Conservation (phyloP, 2,113 vertebrate species). For the Boleophthalmus pectinirostris region DNA sequence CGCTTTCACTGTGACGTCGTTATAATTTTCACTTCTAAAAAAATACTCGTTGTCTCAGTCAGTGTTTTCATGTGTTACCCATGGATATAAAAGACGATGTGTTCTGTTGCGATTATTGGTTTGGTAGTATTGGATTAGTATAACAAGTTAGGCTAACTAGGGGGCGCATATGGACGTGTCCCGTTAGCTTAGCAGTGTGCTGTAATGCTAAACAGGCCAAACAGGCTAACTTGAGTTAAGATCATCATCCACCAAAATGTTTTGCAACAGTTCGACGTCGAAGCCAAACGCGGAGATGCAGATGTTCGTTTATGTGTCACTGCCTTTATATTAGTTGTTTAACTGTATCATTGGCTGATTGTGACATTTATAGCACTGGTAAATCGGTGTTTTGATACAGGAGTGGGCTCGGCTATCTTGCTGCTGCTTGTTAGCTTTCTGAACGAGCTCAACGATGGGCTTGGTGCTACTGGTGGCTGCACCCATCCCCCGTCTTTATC, state of each 20-base stretch:
- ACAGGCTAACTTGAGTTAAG: conserved; percentile 42
- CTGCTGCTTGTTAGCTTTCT: conserved; percentile 24
- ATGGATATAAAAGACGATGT: not conserved
- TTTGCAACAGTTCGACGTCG: conserved; percentile 9
- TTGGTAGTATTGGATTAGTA: conserved; percentile 16
- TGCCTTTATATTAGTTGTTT: not conserved
- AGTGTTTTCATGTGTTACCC: not conserved
- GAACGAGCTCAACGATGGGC: conserved; percentile 21
- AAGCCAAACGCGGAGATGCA: not conserved
- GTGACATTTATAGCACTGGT: not conserved
- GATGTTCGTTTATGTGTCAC: accelerated
- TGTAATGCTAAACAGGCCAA: conserved; percentile 58
- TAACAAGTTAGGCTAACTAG: conserved; percentile 47
- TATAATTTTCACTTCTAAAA: conserved; percentile 69
- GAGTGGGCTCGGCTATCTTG: conserved; percentile 37
- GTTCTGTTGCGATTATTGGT: not conserved
- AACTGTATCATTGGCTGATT: not conserved
- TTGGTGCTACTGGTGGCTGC: conserved; percentile 54
- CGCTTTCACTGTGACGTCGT: conserved; percentile 83
- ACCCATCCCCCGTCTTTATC: conserved; percentile 71
- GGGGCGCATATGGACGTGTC: conserved; percentile 35
- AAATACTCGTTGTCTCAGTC: conserved; percentile 43
- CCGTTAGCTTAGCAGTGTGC: conserved; percentile 38
- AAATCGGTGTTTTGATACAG: conserved; percentile 36
- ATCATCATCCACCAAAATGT: conserved; percentile 11